Evolutionary conservation across 30 jellyfish, hydroid and myxozoan species (phyloP).

Genomic region (Phacellophora camtschatica): DNA sequence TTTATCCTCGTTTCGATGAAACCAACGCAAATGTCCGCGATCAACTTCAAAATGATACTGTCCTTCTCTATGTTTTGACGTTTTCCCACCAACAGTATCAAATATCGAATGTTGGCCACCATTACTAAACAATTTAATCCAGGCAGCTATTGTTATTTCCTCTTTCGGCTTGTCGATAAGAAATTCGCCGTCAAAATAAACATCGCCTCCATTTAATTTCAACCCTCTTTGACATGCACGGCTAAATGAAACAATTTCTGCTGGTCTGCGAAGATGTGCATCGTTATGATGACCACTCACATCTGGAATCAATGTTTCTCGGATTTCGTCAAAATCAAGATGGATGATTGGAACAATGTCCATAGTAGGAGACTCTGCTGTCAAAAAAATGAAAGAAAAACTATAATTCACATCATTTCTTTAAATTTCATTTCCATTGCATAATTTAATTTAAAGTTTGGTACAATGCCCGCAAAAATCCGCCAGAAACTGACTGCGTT

Average conservation of each 20-base stretch:
- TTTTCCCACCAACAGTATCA: slow-evolving; percentile 95
- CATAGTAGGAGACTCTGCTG: slow-evolving; percentile 65
- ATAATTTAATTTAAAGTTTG: too few species aligned
- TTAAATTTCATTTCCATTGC: too few species aligned
- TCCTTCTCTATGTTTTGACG: slow-evolving; percentile 83
- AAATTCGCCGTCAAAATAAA: slow-evolving; percentile 93
- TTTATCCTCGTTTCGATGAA: slow-evolving; percentile 91
- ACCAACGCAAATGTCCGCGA: slow-evolving; percentile 96
- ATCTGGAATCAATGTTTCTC: slow-evolving; percentile 87
- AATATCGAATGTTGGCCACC: slow-evolving; percentile 99
- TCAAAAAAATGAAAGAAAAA: neutral
- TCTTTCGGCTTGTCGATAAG: slow-evolving; percentile 87
- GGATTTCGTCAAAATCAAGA: slow-evolving; percentile 91
- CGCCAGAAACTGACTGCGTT: too few species aligned
- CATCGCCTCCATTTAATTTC: slow-evolving; percentile 94
- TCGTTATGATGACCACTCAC: slow-evolving; percentile 98
- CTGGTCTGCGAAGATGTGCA: slow-evolving; percentile 93
- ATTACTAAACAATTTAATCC: slow-evolving; percentile 93
- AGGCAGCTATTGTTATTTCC: slow-evolving; percentile 86
- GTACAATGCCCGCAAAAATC: too few species aligned
- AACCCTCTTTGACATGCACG: slow-evolving; percentile 92
- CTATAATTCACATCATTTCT: too few species aligned
- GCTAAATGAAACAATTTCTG: slow-evolving; percentile 85
- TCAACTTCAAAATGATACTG: slow-evolving; percentile 95
- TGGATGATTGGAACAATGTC: slow-evolving; percentile 86